Evolutionary conservation across 2,888 invertebrate genomes (phyloP).

Genomic region (Eupithecia dodoneata): DNA sequence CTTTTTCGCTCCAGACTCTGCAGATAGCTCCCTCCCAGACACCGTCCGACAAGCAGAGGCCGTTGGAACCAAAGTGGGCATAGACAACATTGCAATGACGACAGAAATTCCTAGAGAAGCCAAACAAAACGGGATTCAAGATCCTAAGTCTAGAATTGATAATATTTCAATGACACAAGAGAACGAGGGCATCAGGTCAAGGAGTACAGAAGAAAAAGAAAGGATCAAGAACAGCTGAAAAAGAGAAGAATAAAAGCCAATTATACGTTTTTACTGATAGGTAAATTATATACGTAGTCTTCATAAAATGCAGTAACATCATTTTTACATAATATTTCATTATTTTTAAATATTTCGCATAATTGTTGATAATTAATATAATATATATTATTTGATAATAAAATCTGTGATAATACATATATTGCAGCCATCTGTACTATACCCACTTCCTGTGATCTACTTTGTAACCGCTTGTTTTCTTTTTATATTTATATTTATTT

Average conservation of each 20-base stretch:
- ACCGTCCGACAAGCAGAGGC: constrained; percentile 70
- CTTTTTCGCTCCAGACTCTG: constrained; percentile 66
- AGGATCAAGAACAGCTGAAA: not conserved
- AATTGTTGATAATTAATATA: no score
- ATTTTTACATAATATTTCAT: not conserved
- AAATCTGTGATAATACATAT: no score
- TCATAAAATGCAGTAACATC: not conserved
- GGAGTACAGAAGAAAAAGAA: constrained; percentile 10
- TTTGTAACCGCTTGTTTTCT: no score
- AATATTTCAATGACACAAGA: constrained; percentile 13
- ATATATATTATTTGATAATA: no score
- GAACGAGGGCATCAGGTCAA: not conserved
- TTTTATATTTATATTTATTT: no score
- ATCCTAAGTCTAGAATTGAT: constrained; percentile 9
- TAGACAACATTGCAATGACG: constrained; percentile 41
- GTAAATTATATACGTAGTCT: not conserved
- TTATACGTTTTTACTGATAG: not conserved
- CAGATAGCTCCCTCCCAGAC: constrained; percentile 65
- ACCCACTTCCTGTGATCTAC: no score
- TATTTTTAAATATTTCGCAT: no score
- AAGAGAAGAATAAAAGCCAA: not conserved
- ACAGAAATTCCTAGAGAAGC: constrained; percentile 22
- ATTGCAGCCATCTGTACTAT: no score
- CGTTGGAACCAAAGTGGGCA: constrained; percentile 51
- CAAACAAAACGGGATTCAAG: constrained; percentile 16